A percentile compares a stretch with the other conserved stretches of the same genome.
Evolutionary conservation across 2,113 vertebrate species (phyloP).

Genomic region (Cynocephalus volans): DNA sequence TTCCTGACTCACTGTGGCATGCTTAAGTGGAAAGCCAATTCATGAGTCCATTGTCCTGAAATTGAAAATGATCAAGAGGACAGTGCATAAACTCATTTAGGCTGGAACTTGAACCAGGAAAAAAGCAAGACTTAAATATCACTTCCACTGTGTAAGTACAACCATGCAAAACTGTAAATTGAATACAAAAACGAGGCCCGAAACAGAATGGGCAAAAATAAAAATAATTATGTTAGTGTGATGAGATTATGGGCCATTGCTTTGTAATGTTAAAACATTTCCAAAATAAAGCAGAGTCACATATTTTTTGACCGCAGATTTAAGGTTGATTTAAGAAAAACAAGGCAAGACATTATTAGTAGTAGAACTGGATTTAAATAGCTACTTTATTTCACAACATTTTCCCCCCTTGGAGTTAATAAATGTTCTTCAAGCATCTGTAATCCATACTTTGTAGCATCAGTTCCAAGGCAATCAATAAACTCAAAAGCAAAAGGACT

Average conservation of each 20-base stretch:
- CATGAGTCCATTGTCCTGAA: background rate
- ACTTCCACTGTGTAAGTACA: background rate
- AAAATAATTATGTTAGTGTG: background rate
- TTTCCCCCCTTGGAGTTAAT: background rate
- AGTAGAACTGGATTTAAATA: conserved; percentile 17
- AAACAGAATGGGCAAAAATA: background rate
- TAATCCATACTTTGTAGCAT: conserved; percentile 40
- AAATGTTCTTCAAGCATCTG: conserved; percentile 46
- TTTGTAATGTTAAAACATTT: background rate
- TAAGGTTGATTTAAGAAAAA: conserved; percentile 65
- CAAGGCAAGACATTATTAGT: background rate
- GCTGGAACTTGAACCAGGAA: background rate
- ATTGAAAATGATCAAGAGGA: conserved; percentile 1
- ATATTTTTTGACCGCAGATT: conserved; percentile 8
- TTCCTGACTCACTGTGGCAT: background rate
- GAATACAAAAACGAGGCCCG: background rate
- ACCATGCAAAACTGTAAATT: background rate
- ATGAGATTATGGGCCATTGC: background rate
- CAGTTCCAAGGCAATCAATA: background rate
- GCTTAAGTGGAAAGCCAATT: background rate
- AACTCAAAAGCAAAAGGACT: background rate
- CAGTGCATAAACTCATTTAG: background rate
- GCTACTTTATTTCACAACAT: conserved; percentile 51
- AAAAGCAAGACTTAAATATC: background rate
- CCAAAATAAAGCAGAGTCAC: conserved; percentile 25